Evolutionary conservation across 2,888 invertebrate species (phyloP).

Genomic region (Conomelus anceps): DNA sequence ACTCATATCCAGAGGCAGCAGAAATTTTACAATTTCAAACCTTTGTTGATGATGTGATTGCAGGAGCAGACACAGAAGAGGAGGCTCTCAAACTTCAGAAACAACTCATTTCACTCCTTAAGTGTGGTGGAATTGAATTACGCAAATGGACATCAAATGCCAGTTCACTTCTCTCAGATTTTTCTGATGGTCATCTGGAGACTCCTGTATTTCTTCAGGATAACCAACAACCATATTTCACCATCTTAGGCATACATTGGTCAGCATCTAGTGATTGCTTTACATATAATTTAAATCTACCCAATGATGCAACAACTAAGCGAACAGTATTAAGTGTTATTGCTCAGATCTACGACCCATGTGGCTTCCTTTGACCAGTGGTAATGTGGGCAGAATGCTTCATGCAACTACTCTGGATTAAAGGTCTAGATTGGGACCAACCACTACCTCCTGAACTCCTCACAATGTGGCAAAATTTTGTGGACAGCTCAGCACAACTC

Average conservation of each 20-base stretch:
- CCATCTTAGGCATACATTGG: slow-evolving; percentile 14
- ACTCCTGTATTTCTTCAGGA: neutral
- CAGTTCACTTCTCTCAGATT: neutral
- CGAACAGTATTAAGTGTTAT: slow-evolving; percentile 3
- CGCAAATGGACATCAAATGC: slow-evolving; percentile 2
- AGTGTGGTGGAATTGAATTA: slow-evolving; percentile 1
- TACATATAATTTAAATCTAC: slow-evolving; percentile 2
- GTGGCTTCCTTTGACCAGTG: slow-evolving; percentile 15
- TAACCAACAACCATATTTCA: neutral
- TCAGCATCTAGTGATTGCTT: slow-evolving; percentile 1
- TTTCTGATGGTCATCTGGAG: neutral
- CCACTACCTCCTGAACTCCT: neutral
- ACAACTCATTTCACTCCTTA: neutral
- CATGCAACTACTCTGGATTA: slow-evolving; percentile 18
- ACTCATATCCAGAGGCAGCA: slow-evolving; percentile 4
- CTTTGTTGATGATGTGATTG: slow-evolving; percentile 5
- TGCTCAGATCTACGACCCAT: slow-evolving; percentile 13
- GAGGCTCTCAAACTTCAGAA: neutral
- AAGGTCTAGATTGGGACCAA: slow-evolving; percentile 18
- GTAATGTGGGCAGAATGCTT: slow-evolving; percentile 18
- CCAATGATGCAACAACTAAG: neutral
- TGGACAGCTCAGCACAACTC: neutral
- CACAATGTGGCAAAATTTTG: neutral
- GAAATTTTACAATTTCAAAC: neutral
- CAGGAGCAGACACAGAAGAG: neutral